Percentiles rank a stretch among this genome's conserved stretches.
Evolutionary conservation across 1,140 invertebrate genomes (phyloP).

Genomic region (Drosophila ohnishii): DNA sequence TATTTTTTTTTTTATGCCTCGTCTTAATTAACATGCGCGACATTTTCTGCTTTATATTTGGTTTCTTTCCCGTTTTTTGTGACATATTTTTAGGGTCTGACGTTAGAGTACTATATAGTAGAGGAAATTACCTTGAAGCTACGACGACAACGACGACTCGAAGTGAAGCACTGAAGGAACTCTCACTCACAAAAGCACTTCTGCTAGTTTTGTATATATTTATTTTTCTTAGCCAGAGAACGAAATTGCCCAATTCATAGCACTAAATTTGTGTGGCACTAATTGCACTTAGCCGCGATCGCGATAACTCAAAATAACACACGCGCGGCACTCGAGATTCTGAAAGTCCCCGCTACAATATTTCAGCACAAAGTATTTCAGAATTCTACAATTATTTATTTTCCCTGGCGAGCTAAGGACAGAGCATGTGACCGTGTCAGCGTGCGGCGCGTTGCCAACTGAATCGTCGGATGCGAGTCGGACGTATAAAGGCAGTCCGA

Average conservation of each 20-base stretch:
- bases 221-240: conserved; percentile 27
- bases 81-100: conserved; percentile 51
- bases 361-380: conserved; percentile 21
- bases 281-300: conserved; percentile 74
- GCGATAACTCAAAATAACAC: conserved; percentile 78
- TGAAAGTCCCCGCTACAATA: conserved; percentile 20
- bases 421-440: conserved; percentile 59
- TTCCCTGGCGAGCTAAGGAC: conserved; percentile 2
- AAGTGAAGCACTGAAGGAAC: conserved; percentile 15
- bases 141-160: conserved; percentile 2
- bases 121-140: conserved; percentile 38
- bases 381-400: conserved; percentile 8
- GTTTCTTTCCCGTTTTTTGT: conserved; percentile 24
- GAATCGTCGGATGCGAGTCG: conserved; percentile 51
- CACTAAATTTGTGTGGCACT: conserved; percentile 72
- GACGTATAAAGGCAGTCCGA: conserved; percentile 53
- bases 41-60: conserved; percentile 22
- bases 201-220: conserved; percentile 29
- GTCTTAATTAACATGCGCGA: conserved; percentile 73
- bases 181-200: conserved; percentile 26
- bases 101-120: conserved; percentile 36
- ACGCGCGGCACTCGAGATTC: conserved; percentile 50
- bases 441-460: conserved; percentile 81
- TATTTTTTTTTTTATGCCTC: conserved; percentile 24
- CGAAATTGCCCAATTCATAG: conserved; percentile 67